Evolutionary conservation across 2,797 vertebrate species (phyloP).

Genomic region (Hydrolagus colliei): DNA sequence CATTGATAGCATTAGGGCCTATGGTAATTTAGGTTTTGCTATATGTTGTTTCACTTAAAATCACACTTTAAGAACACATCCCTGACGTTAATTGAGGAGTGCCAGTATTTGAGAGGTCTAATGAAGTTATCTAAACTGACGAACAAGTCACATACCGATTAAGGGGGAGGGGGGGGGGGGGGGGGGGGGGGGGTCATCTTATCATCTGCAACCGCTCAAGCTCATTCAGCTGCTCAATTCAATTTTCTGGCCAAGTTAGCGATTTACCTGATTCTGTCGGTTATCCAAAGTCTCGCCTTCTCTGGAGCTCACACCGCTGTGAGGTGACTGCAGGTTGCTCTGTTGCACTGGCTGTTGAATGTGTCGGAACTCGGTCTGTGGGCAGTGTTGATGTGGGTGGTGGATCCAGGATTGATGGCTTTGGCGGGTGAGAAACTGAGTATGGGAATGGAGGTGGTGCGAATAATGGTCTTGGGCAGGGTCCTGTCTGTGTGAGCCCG

Average conservation of each 20-base stretch:
- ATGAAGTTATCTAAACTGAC: background rate
- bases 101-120: background rate
- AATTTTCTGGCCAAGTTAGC: background rate
- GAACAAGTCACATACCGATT: no score
- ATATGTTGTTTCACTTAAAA: no score
- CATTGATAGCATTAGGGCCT: no score
- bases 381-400: background rate
- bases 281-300: background rate
- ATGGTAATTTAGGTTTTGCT: no score
- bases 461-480: conserved; percentile 11
- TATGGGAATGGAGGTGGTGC: conserved; percentile 19
- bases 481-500: background rate
- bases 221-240: background rate
- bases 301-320: background rate
- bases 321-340: background rate
- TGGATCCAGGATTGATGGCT: conserved; percentile 16
- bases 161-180: no score
- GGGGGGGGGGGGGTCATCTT: background rate
- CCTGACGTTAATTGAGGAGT: no score
- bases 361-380: background rate
- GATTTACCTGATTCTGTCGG: background rate
- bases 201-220: background rate
- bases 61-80: no score
- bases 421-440: conserved; percentile 14
- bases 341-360: background rate